Evolutionary conservation across 2,888 invertebrate genomes (phyloP).

Genomic region (Helicoverpa assulta): DNA sequence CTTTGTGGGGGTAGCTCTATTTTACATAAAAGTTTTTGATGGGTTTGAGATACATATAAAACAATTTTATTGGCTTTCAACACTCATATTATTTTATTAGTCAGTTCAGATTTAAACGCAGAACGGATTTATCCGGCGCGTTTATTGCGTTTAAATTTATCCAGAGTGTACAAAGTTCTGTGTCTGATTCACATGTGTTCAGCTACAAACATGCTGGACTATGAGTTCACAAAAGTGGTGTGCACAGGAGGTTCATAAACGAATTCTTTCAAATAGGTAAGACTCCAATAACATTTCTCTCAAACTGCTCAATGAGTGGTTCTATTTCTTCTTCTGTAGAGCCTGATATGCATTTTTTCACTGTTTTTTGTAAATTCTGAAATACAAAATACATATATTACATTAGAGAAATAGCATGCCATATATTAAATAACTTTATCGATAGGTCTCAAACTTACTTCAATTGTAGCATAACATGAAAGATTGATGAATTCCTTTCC

Average conservation of each 20-base stretch:
- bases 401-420: not conserved
- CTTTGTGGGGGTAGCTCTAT: no score
- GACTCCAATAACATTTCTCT: conserved; percentile 73
- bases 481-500: conserved; percentile 70
- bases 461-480: conserved; percentile 73
- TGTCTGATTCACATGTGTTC: not conserved
- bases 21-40: no score
- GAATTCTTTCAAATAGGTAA: conserved; percentile 66
- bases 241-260: no score
- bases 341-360: conserved; percentile 61
- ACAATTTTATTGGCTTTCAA: no score
- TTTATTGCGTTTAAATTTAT: no score
- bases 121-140: no score
- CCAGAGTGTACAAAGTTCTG: no score
- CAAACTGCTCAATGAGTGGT: conserved; percentile 71
- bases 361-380: conserved; percentile 75
- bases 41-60: no score
- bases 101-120: no score
- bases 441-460: conserved; percentile 67
- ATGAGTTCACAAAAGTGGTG: not conserved
- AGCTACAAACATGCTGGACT: not conserved
- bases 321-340: conserved; percentile 62
- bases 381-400: conserved; percentile 45
- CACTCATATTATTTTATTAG: no score
- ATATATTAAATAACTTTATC: no score